Evolutionary conservation across 2,113 vertebrate species (phyloP).

Genomic region (Rhipidura dahli): DNA sequence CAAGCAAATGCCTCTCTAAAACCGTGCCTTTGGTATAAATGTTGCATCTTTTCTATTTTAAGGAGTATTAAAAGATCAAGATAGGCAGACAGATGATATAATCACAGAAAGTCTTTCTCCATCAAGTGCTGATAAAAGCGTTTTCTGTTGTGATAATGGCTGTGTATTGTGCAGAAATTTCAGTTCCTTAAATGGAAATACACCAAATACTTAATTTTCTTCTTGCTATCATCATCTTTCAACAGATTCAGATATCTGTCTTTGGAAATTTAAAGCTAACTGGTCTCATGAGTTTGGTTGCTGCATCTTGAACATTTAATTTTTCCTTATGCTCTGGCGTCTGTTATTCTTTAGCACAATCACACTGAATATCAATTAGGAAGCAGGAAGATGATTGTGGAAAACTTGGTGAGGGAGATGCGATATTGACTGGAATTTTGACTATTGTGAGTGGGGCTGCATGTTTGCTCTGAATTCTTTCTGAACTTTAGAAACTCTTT

Average conservation of each 20-base stretch:
- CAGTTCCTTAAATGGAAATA: background rate
- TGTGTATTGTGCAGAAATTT: background rate
- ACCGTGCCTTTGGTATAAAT: background rate
- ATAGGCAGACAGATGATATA: background rate
- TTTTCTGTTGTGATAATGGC: background rate
- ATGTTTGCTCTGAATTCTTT: background rate
- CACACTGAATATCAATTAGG: conserved; percentile 68
- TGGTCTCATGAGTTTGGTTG: conserved; percentile 31
- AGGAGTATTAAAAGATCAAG: background rate
- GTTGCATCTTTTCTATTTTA: background rate
- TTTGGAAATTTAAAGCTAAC: conserved; percentile 23
- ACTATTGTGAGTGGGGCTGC: background rate
- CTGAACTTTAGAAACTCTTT: background rate
- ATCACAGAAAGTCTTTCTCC: background rate
- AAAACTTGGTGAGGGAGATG: background rate
- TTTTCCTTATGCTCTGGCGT: conserved; percentile 64
- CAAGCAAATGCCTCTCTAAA: background rate
- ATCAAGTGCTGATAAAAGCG: background rate
- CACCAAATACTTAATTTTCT: background rate
- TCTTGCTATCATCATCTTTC: background rate
- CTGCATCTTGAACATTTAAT: conserved; percentile 37
- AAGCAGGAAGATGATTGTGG: background rate
- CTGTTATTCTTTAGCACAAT: conserved; percentile 49
- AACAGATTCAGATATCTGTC: background rate
- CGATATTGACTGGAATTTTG: background rate